Conservation (phyloP, 2,113 vertebrate species). For the Apus apus region DNA sequence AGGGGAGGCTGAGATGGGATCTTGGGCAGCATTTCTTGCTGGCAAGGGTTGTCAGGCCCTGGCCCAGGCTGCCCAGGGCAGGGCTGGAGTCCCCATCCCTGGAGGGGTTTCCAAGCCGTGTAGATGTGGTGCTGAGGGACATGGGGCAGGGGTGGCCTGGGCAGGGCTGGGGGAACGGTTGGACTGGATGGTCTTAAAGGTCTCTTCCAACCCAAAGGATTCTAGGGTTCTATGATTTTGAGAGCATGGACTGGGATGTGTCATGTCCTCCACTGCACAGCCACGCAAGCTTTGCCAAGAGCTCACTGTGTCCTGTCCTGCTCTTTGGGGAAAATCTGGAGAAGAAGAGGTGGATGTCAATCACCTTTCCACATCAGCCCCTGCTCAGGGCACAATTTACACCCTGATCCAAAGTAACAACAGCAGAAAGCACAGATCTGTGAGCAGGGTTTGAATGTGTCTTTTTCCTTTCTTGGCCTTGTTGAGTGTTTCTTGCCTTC, state of each 20-base stretch:
- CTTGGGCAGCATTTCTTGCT: too few relatives aligned
- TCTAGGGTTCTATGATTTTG: too few relatives aligned
- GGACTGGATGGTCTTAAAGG: too few relatives aligned
- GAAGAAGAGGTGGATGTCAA: not conserved
- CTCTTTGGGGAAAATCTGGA: not conserved
- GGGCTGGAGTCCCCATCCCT: too few relatives aligned
- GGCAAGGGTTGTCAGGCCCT: too few relatives aligned
- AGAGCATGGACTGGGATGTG: not conserved
- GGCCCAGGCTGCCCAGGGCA: too few relatives aligned
- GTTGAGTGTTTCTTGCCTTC: not conserved
- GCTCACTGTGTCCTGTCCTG: not conserved
- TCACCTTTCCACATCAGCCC: not conserved
- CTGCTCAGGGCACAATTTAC: not conserved
- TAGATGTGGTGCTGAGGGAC: too few relatives aligned
- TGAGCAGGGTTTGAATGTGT: not conserved
- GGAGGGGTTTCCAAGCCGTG: too few relatives aligned
- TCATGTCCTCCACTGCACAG: accelerated
- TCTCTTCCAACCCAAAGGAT: too few relatives aligned
- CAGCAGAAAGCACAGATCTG: not conserved
- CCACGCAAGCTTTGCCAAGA: not conserved
- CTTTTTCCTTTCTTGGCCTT: not conserved
- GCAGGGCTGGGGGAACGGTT: too few relatives aligned
- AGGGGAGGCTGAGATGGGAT: too few relatives aligned
- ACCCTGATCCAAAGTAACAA: not conserved
- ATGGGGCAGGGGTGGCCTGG: too few relatives aligned